Evolutionary conservation across 2,797 vertebrate genomes (phyloP).

Genomic region (Mormyrops boulengeri): DNA sequence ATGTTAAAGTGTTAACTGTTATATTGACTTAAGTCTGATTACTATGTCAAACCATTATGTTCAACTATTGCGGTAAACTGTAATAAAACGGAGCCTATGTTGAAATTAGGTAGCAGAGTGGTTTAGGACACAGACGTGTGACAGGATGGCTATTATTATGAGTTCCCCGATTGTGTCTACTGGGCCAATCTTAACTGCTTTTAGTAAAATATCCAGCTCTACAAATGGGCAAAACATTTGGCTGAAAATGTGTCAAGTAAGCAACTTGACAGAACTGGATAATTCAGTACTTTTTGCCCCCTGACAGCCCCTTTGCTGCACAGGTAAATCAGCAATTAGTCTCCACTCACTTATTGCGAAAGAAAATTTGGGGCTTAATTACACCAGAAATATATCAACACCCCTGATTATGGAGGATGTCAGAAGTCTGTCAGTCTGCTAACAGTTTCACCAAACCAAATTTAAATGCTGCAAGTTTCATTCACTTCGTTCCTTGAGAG

Average conservation of each 20-base stretch:
- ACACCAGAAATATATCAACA: background rate
- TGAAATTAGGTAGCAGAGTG: background rate
- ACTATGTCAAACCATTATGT: background rate
- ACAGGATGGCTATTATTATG: background rate
- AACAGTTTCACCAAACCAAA: background rate
- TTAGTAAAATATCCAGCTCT: conserved; percentile 1
- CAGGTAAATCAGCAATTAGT: background rate
- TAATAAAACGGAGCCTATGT: background rate
- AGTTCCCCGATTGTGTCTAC: background rate
- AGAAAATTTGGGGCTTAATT: background rate
- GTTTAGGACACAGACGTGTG: background rate
- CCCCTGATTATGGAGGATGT: background rate
- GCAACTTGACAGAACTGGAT: background rate
- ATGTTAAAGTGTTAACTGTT: background rate
- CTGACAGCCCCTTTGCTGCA: background rate
- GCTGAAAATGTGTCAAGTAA: background rate
- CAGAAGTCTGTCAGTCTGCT: background rate
- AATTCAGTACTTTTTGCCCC: background rate
- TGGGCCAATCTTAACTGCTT: background rate
- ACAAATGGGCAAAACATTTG: background rate
- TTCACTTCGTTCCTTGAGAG: background rate
- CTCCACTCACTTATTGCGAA: background rate
- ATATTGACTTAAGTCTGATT: background rate
- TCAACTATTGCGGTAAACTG: background rate
- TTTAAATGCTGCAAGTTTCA: background rate